Base-by-base conservation (phyloP, 2,888 invertebrate species). In the Rhagonycha lutea region DNA sequence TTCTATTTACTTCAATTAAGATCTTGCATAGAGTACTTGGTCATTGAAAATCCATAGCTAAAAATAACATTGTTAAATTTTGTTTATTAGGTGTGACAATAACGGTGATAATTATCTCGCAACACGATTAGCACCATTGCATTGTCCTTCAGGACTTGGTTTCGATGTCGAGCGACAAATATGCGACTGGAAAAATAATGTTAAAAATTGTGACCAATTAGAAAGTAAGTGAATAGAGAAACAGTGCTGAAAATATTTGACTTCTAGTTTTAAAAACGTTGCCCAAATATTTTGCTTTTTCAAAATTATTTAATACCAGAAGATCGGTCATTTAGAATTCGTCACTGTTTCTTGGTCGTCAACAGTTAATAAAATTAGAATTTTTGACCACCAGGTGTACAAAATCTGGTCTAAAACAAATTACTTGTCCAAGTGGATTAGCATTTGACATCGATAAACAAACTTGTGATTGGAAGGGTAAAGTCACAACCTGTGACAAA, bases 401-500 rank as follows among this genome's bases (percentile, higher is more conserved):
- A 92, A 95, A 94, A 91, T 95, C 96, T 91, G 96, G 96, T 92
- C 94, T 96, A 92, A 96, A 95, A 94, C 95, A 95, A 93, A 96
- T 97, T 92, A 95, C 96, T 91, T 97, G 97, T 91, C 97, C 97
- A 89, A 95, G 96, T 89, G 97, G 97, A 91, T 92, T 97, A 93
- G 94, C 96, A 91, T 97, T 97, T 93, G 97, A 97, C 93, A 94
- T 97, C 92, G 95, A 96, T 92, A 97, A 96, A 92, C 97, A 97
- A 92, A 97, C 97, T 89, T 97, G 97, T 92, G 96, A 97, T 93
- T 97, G 97, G 97, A 97, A 96, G 93, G 96, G 96, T 92, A 96
- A 97, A 94, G 97, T 97, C 92, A 93, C 91, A 92, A 97, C 95
- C 94, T 97, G 97, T 94, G 95, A 96, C 92, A 94, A 94, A 91